Conservation (phyloP, 1,140 invertebrate species). For the Papilio polyxenes region DNA sequence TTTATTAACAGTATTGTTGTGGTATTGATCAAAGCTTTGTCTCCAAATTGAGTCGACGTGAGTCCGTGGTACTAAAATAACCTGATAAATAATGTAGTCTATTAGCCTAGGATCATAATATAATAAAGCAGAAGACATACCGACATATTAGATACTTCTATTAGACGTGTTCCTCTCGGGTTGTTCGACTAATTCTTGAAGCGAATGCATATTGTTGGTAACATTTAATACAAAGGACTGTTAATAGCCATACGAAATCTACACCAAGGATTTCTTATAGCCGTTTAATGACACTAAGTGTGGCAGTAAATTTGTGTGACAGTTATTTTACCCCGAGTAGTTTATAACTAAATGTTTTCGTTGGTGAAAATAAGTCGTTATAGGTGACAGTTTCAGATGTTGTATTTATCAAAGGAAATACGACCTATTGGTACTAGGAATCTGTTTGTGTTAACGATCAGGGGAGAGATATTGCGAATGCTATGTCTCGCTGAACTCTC, state of each 20-base stretch:
- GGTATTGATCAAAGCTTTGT: conserved; percentile 58
- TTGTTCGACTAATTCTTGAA: too few relatives aligned
- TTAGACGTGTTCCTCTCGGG: too few relatives aligned
- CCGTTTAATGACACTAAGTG: too few relatives aligned
- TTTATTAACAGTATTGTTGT: conserved; percentile 57
- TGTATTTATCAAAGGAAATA: not conserved
- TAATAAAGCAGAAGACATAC: too few relatives aligned
- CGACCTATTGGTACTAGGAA: not conserved
- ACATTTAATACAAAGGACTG: too few relatives aligned
- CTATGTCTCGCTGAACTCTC: not conserved
- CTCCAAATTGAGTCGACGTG: conserved; percentile 67
- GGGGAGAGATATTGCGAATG: not conserved
- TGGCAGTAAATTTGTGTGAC: too few relatives aligned
- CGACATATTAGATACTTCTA: too few relatives aligned
- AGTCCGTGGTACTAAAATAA: conserved; percentile 62
- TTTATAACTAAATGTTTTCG: not conserved
- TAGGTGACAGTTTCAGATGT: not conserved
- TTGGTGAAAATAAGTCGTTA: not conserved
- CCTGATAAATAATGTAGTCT: conserved; percentile 50
- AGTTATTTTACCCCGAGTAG: too few relatives aligned
- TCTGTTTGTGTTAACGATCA: not conserved
- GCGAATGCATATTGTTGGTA: too few relatives aligned
- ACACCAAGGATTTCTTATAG: too few relatives aligned
- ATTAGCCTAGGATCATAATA: conserved; percentile 8
- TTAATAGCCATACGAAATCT: too few relatives aligned